Percentiles rank a stretch among this genome's conserved stretches.
Evolutionary conservation across 2,797 vertebrate species (phyloP).

Genomic region (Synaphobranchus kaupii): DNA sequence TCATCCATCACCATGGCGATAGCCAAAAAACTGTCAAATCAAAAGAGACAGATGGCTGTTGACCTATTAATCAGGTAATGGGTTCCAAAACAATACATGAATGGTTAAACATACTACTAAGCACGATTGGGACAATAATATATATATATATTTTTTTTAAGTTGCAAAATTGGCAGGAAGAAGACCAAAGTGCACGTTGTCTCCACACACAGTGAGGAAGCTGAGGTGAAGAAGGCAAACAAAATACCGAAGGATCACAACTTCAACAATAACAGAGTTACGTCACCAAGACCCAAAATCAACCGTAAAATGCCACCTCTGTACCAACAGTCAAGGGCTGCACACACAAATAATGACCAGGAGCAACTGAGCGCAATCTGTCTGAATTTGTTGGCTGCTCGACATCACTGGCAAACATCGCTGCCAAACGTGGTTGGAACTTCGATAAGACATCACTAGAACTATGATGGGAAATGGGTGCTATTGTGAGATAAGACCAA

Average conservation of each 20-base stretch:
- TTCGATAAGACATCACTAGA: neutral
- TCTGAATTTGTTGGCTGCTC: neutral
- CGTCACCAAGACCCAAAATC: neutral
- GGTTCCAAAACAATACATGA: neutral
- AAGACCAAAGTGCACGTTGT: neutral
- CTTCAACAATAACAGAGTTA: neutral
- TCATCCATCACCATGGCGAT: neutral
- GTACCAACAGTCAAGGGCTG: neutral
- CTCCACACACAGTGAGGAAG: neutral
- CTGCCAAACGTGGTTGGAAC: neutral
- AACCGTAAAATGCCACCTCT: neutral
- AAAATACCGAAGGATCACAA: neutral
- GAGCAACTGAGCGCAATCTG: neutral
- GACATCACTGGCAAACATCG: neutral
- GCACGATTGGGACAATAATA: neutral
- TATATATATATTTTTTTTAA: no score
- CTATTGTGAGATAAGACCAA: neutral
- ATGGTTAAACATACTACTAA: neutral
- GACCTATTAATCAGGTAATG: no score
- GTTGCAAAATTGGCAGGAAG: no score
- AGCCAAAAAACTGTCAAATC: neutral
- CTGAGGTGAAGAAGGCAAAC: neutral
- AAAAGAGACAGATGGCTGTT: neutral
- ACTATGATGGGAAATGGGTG: neutral
- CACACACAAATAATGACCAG: neutral